A percentile compares a stretch with the other conserved stretches of the same genome.
Conservation (phyloP, 30 jellyfish, hydroid and myxozoan species). For the Chrysaora quinquecirrha region DNA sequence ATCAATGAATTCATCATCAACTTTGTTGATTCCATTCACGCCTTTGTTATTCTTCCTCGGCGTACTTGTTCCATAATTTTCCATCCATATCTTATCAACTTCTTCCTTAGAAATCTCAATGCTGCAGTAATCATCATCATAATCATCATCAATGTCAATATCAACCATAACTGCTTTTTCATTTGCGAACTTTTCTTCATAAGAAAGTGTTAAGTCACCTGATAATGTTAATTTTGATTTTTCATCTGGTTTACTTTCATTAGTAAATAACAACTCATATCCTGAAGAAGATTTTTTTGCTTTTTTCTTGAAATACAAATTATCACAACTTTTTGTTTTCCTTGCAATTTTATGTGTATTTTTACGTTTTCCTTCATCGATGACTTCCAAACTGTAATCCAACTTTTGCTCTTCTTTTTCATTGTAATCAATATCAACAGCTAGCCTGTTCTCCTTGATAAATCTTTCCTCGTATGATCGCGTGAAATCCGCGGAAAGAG, state of each 20-base stretch:
- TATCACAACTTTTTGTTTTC: neutral
- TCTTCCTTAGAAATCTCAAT: conserved; percentile 3
- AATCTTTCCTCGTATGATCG: conserved; percentile 25
- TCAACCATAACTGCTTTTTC: conserved; percentile 7
- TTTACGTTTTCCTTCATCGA: conserved; percentile 12
- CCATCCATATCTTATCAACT: neutral
- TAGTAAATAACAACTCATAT: conserved; percentile 22
- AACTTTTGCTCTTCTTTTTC: conserved; percentile 15
- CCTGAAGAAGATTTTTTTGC: neutral
- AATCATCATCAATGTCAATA: conserved; percentile 10
- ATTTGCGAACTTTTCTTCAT: conserved; percentile 1
- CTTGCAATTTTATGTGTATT: neutral
- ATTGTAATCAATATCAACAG: neutral
- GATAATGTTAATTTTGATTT: conserved; percentile 46
- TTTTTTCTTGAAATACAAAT: neutral
- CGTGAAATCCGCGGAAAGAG: conserved; percentile 53
- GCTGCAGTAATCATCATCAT: conserved; percentile 22
- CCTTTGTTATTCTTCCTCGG: neutral
- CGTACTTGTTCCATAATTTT: neutral
- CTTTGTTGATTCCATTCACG: too few species aligned
- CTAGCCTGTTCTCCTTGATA: neutral
- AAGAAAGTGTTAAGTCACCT: conserved; percentile 43
- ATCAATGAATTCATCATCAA: neutral
- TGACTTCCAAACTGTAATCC: conserved; percentile 41
- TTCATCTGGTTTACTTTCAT: conserved; percentile 25